phyloP scores from a whole-genome alignment of 2,888 invertebrate species.

The Aphrophora alni region DNA sequence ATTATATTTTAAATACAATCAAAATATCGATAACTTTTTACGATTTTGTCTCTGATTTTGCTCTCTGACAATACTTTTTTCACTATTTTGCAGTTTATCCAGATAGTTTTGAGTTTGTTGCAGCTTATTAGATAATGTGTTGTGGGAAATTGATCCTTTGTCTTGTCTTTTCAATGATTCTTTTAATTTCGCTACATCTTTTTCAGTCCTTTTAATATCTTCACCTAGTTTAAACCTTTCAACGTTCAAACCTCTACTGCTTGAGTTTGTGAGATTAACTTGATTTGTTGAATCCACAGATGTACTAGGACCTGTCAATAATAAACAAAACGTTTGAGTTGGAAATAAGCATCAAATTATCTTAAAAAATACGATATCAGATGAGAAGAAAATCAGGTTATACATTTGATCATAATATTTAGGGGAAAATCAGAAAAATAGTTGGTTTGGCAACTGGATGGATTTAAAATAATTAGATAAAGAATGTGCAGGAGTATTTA shows the following conservation, averaged over 20 bases:
- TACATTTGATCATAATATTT: too few species aligned
- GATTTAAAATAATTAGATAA: too few species aligned
- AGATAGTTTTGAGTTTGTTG: slow-evolving; percentile 68
- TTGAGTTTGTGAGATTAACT: neutral
- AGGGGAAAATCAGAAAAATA: too few species aligned
- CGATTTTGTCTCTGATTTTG: slow-evolving; percentile 74
- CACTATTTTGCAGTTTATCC: slow-evolving; percentile 64
- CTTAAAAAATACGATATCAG: too few species aligned
- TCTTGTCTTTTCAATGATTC: slow-evolving; percentile 69
- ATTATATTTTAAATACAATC: slow-evolving; percentile 45
- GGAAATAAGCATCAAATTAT: too few species aligned
- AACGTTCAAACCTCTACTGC: slow-evolving; percentile 71
- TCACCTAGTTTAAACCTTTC: slow-evolving; percentile 75
- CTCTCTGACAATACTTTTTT: slow-evolving; percentile 70
- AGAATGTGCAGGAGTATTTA: too few species aligned
- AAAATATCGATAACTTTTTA: slow-evolving; percentile 79
- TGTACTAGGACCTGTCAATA: slow-evolving; percentile 52
- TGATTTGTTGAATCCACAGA: neutral
- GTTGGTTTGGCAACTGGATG: too few species aligned
- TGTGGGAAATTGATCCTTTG: slow-evolving; percentile 66
- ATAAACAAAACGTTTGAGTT: too few species aligned
- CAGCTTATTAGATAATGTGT: slow-evolving; percentile 67
- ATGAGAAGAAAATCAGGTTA: too few species aligned
- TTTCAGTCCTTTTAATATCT: slow-evolving; percentile 71
- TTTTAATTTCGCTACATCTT: slow-evolving; percentile 69